Evolutionary conservation across 2,113 vertebrate genomes (phyloP).

Genomic region (Gambusia holbrooki): DNA sequence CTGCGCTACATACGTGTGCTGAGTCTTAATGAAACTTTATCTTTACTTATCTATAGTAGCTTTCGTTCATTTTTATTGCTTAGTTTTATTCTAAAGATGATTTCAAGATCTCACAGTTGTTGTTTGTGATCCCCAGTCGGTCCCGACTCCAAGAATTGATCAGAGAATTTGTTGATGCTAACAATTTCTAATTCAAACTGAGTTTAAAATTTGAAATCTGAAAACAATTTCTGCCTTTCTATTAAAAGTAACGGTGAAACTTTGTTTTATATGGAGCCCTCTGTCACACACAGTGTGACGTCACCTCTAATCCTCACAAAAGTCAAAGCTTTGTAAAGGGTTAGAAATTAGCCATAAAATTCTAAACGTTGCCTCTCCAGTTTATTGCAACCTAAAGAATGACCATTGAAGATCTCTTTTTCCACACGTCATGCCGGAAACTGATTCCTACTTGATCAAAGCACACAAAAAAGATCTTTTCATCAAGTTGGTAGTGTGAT

Average conservation of each 20-base stretch:
- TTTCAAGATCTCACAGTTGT: not conserved
- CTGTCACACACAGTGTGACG: not conserved
- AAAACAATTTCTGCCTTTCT: not conserved
- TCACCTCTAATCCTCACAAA: not conserved
- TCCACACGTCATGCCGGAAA: not conserved
- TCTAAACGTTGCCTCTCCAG: no score
- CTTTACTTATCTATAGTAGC: not conserved
- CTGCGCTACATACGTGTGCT: not conserved
- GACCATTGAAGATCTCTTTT: no score
- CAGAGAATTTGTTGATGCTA: no score
- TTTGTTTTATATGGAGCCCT: not conserved
- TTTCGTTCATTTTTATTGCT: not conserved
- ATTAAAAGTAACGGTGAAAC: not conserved
- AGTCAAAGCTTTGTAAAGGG: not conserved
- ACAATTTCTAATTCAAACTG: not conserved
- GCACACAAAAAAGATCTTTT: slow-evolving; percentile 2
- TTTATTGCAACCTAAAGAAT: not conserved
- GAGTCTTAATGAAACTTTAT: not conserved
- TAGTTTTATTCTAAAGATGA: not conserved
- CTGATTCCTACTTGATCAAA: slow-evolving; percentile 17
- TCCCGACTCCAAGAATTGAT: not conserved
- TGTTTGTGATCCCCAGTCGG: not conserved
- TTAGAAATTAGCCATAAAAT: not conserved
- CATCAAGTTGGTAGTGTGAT: not conserved
- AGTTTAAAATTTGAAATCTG: not conserved